Percentiles rank a stretch among this genome's conserved stretches.
phyloP scores from a whole-genome alignment of 1,140 invertebrate species.

The Pteromalus puparum region DNA sequence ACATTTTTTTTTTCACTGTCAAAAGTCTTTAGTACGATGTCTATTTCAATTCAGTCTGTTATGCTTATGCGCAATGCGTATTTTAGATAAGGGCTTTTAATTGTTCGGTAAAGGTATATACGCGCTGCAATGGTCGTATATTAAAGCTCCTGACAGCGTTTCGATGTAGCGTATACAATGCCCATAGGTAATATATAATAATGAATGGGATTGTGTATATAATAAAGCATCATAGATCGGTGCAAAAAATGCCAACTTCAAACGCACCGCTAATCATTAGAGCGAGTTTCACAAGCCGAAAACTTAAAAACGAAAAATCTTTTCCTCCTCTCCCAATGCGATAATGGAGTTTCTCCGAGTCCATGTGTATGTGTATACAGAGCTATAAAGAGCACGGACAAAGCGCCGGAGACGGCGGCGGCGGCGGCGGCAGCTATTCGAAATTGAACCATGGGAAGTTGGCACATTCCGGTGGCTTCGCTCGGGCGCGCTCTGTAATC shows the following conservation, averaged over 20 bases:
- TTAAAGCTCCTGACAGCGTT: too few relatives aligned
- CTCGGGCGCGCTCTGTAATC: conserved; percentile 44
- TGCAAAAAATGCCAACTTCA: not conserved
- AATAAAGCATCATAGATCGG: too few relatives aligned
- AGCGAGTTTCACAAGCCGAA: not conserved
- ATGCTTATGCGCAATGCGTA: not conserved
- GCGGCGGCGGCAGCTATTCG: conserved; percentile 1
- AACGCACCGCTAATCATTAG: not conserved
- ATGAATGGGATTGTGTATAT: not conserved
- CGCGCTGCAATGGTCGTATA: too few relatives aligned
- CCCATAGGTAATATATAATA: not conserved
- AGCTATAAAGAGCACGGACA: not conserved
- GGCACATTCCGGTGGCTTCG: conserved; percentile 65
- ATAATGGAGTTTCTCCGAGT: not conserved
- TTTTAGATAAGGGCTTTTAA: not conserved
- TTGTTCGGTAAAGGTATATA: not conserved
- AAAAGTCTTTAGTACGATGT: not conserved
- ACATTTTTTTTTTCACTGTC: not conserved
- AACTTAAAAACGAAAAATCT: not conserved
- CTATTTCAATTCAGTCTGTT: not conserved
- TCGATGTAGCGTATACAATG: too few relatives aligned
- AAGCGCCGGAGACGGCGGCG: not conserved
- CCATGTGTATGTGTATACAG: not conserved
- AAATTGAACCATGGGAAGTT: conserved; percentile 66
- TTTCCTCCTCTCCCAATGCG: not conserved